Conservation (phyloP, 2,888 invertebrate species). For the Thecophora atra region DNA sequence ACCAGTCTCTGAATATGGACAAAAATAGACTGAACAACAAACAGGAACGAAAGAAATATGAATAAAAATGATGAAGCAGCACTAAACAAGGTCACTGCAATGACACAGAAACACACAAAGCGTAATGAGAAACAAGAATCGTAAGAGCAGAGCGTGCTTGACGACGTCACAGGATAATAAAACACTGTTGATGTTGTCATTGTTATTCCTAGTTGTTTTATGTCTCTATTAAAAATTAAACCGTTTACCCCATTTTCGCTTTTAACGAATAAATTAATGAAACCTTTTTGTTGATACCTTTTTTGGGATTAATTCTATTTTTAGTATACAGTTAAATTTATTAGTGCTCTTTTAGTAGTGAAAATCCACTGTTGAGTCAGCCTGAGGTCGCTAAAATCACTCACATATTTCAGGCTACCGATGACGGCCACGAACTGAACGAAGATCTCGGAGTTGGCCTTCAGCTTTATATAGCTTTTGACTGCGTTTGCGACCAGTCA, state of each 20-base stretch:
- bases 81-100: too few relatives aligned
- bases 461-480: background rate
- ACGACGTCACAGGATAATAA: conserved; percentile 23
- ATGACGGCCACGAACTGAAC: background rate
- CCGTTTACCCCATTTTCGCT: background rate
- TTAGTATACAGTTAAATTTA: conserved; percentile 19
- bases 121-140: conserved; percentile 1
- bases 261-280: background rate
- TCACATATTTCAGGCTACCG: too few relatives aligned
- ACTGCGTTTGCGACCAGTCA: background rate
- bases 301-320: background rate
- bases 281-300: background rate
- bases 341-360: conserved; percentile 21
- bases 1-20: too few relatives aligned
- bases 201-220: background rate
- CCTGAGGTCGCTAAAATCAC: background rate
- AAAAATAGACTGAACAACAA: too few relatives aligned
- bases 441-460: background rate
- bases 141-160: background rate
- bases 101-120: too few relatives aligned
- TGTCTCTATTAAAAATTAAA: conserved; percentile 22
- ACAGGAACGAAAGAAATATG: too few relatives aligned
- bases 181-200: background rate
- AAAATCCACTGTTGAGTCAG: conserved; percentile 26
- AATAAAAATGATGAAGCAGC: too few relatives aligned